Evolutionary conservation across 1,140 invertebrate genomes (phyloP).

Genomic region (Drosophila varians): DNA sequence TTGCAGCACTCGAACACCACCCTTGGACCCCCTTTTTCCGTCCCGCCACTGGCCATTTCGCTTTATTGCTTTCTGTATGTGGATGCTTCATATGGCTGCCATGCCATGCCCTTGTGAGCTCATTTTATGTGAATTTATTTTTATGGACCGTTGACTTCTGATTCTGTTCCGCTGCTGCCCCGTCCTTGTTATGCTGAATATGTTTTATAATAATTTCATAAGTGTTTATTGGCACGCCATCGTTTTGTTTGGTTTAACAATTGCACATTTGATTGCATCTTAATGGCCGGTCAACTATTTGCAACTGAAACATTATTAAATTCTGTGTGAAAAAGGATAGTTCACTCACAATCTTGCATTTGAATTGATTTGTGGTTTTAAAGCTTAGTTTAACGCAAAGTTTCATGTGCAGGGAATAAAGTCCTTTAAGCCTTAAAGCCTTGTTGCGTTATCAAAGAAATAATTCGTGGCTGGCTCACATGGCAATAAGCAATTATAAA

Average conservation of each 20-base stretch:
- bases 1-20: slow-evolving; percentile 21
- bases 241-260: slow-evolving; percentile 16
- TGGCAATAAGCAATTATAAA: slow-evolving; percentile 53
- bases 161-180: slow-evolving; percentile 14
- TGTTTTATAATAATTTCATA: slow-evolving; percentile 49
- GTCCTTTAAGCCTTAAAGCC: background rate
- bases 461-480: slow-evolving; percentile 19
- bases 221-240: slow-evolving; percentile 14
- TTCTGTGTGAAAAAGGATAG: background rate
- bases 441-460: background rate
- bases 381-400: background rate
- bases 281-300: background rate
- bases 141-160: slow-evolving; percentile 42
- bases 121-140: slow-evolving; percentile 48
- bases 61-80: slow-evolving; percentile 59
- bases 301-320: background rate
- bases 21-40: background rate
- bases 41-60: slow-evolving; percentile 30
- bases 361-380: too few species aligned
- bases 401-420: slow-evolving; percentile 1
- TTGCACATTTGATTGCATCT: slow-evolving; percentile 12
- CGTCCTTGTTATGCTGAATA: slow-evolving; percentile 21
- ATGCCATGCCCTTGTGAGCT: slow-evolving; percentile 23
- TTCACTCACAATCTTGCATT: background rate
- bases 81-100: slow-evolving; percentile 46